phyloP scores from a whole-genome alignment of 1,140 invertebrate species.

The Procambarus virginalis region DNA sequence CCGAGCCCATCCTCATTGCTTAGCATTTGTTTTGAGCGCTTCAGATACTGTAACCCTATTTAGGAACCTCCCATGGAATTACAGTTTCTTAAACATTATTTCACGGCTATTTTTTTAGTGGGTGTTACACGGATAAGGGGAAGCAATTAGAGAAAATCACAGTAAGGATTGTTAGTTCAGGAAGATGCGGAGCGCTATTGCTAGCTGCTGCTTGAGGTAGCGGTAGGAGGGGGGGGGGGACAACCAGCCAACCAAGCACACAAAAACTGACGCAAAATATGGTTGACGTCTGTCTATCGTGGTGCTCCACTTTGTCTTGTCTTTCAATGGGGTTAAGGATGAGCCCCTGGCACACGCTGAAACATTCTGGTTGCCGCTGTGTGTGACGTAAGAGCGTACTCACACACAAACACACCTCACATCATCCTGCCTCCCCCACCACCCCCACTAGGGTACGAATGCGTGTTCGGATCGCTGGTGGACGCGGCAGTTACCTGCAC shows the following conservation, averaged over 20 bases:
- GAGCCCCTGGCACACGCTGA: background rate
- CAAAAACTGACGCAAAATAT: background rate
- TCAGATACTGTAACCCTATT: too few relatives aligned
- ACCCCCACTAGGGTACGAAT: conserved; percentile 57
- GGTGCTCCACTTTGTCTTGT: background rate
- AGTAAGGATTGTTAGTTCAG: too few relatives aligned
- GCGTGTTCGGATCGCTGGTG: conserved; percentile 52
- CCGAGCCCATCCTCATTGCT: too few relatives aligned
- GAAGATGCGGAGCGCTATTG: background rate
- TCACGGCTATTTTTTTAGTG: too few relatives aligned
- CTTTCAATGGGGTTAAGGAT: background rate
- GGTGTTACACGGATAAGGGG: too few relatives aligned
- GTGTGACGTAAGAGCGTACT: conserved; percentile 58
- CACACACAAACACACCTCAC: conserved; percentile 11
- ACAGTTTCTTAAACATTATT: too few relatives aligned
- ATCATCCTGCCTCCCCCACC: conserved; percentile 9
- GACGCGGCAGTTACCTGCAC: conserved; percentile 21
- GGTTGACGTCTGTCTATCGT: background rate
- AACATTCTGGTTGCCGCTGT: background rate
- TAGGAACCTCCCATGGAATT: too few relatives aligned
- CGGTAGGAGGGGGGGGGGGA: conserved; percentile 5
- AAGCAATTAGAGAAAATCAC: too few relatives aligned
- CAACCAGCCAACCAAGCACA: background rate
- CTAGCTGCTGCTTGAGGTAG: conserved; percentile 11
- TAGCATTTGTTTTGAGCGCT: too few relatives aligned